A percentile compares a stretch with the other conserved stretches of the same genome.
Conservation (phyloP, 2,113 vertebrate species). For the Spea multiplicata region DNA sequence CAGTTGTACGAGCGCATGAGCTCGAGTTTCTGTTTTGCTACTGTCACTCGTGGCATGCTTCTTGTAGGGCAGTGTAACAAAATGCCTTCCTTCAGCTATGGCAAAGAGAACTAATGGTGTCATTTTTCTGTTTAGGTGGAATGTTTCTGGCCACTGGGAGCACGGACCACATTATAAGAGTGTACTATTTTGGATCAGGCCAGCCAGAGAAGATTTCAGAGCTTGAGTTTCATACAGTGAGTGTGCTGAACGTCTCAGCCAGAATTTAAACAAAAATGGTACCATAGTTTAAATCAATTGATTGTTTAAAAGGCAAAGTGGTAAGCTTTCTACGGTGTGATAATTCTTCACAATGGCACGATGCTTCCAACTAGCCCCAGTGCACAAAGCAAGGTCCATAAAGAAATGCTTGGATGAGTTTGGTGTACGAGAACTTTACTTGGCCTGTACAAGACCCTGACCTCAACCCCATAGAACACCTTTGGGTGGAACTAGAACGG, state of each 20-base stretch:
- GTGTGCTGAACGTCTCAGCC: constrained; percentile 56
- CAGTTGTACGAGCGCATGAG: neutral
- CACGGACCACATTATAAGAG: constrained; percentile 98
- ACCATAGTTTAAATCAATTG: no score
- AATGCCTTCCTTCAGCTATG: neutral
- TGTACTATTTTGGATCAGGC: constrained; percentile 96
- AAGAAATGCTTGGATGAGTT: no score
- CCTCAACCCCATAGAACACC: no score
- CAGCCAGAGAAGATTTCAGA: constrained; percentile 98
- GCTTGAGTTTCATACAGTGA: constrained; percentile 95
- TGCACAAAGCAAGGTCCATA: no score
- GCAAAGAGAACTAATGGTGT: neutral
- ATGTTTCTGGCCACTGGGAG: constrained; percentile 98
- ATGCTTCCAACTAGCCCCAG: no score
- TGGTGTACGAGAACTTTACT: no score
- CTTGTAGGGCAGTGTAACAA: neutral
- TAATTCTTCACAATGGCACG: no score
- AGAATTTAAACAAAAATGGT: no score
- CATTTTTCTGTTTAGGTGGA: constrained; percentile 73
- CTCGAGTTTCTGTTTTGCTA: neutral
- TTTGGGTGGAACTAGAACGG: no score
- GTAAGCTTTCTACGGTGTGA: no score
- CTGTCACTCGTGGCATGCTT: neutral
- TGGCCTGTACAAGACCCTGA: no score
- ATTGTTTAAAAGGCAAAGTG: no score